Evolutionary conservation across 2,888 invertebrate genomes (phyloP).

Genomic region (Spisula subtruncata): DNA sequence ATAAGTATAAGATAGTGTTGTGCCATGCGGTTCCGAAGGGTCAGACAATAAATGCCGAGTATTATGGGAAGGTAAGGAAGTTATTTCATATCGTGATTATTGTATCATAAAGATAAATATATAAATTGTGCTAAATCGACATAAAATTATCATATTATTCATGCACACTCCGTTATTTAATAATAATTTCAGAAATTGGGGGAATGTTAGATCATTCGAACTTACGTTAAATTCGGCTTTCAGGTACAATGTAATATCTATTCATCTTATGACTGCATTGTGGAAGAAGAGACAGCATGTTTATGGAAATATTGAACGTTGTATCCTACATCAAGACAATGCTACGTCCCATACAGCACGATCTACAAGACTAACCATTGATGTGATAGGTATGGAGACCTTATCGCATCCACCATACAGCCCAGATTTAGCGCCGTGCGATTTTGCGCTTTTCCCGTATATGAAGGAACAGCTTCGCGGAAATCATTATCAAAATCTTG

Average conservation of each 20-base stretch:
- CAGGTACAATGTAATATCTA: too few relatives aligned
- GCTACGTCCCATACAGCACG: not conserved
- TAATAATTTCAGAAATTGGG: too few relatives aligned
- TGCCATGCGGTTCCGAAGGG: not conserved
- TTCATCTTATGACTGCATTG: not conserved
- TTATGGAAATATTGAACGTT: not conserved
- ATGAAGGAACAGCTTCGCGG: not conserved
- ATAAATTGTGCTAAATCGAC: too few relatives aligned
- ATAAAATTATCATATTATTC: too few relatives aligned
- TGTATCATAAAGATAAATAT: too few relatives aligned
- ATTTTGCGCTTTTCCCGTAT: not conserved
- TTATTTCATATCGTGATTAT: too few relatives aligned
- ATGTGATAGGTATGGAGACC: not conserved
- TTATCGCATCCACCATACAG: not conserved
- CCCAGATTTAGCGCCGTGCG: not conserved
- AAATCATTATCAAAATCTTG: too few relatives aligned
- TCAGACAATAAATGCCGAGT: not conserved
- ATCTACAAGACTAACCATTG: not conserved
- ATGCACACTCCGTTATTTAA: too few relatives aligned
- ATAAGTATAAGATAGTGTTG: not conserved
- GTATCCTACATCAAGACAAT: not conserved
- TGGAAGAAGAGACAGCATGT: too few relatives aligned
- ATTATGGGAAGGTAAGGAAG: not conserved
- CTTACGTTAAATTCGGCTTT: too few relatives aligned
- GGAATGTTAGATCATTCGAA: too few relatives aligned